These are phyloP conservation scores for Drosophila peninsularis DNA, from an alignment of 2,888 invertebrate genomes.

Conservation along the genomic window DNA sequence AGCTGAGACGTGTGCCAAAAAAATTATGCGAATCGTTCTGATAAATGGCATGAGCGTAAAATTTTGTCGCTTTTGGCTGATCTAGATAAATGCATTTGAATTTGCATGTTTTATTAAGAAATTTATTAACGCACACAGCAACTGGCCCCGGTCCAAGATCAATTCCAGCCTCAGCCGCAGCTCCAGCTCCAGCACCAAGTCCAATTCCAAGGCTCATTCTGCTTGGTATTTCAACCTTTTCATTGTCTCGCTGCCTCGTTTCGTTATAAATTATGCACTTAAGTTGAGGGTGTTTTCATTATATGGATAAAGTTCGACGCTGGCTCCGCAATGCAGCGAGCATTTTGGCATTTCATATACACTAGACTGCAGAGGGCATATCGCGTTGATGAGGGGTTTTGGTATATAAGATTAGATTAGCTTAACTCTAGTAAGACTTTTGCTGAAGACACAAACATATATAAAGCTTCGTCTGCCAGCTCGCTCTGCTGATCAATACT, in stretches of 20 bases:
- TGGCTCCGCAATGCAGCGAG: constrained; percentile 31
- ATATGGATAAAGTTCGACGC: constrained; percentile 74
- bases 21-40: constrained; percentile 62
- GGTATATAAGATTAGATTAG: not conserved
- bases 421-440: not conserved
- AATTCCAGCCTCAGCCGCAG: constrained; percentile 13
- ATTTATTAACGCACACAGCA: constrained; percentile 76
- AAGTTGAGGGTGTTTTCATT: constrained; percentile 83
- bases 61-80: constrained; percentile 81
- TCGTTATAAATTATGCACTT: constrained; percentile 83
- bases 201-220: constrained; percentile 43
- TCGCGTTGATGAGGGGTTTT: not conserved
- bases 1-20: constrained; percentile 74
- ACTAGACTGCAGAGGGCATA: not conserved
- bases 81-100: constrained; percentile 82
- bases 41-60: constrained; percentile 76
- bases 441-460: not conserved
- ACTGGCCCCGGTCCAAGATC: constrained; percentile 31
- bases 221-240: constrained; percentile 62
- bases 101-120: constrained; percentile 80
- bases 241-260: constrained; percentile 69
- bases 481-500: too few relatives aligned
- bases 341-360: constrained; percentile 60
- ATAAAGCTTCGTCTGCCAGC: too few relatives aligned
- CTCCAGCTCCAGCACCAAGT: constrained; percentile 14